A percentile compares a stretch with the other conserved stretches of the same genome.
Conservation (phyloP, 2,113 vertebrate genomes). For the Tetrao urogallus region DNA sequence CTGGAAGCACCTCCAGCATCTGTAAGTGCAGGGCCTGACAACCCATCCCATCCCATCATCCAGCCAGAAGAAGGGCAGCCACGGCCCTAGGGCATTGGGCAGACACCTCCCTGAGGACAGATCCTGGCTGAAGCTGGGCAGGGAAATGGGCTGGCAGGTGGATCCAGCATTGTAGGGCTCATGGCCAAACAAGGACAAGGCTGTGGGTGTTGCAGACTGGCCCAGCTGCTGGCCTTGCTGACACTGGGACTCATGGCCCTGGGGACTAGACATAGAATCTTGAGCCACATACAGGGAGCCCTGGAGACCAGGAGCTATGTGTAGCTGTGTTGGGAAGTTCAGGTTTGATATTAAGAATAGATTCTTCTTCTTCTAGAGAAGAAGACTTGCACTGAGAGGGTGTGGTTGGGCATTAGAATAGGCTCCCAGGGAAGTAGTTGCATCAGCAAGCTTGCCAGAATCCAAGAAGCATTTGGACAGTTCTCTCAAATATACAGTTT, state of each 20-base stretch:
- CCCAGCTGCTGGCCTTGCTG: not conserved
- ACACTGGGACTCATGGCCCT: rapidly evolving
- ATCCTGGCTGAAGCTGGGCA: rapidly evolving
- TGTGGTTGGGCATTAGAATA: not conserved
- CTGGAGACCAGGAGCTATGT: not conserved
- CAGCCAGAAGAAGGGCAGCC: not conserved
- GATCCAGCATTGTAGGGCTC: rapidly evolving
- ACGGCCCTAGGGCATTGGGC: too few species aligned
- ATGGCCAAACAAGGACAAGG: not conserved
- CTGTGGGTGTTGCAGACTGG: not conserved
- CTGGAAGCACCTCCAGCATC: not conserved
- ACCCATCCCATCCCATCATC: too few species aligned
- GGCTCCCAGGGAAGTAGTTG: not conserved
- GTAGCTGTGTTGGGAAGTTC: not conserved
- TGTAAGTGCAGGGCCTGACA: not conserved
- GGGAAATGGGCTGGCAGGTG: rapidly evolving
- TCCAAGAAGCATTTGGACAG: not conserved
- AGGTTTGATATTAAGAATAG: not conserved
- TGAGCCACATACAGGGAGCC: not conserved
- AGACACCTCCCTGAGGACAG: rapidly evolving
- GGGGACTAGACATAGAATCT: too few species aligned
- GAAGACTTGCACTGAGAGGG: not conserved
- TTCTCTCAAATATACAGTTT: not conserved
- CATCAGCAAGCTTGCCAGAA: not conserved
- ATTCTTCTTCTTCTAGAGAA: not conserved